Conservation (phyloP, 1,140 invertebrate species). For the Ips typographus region DNA sequence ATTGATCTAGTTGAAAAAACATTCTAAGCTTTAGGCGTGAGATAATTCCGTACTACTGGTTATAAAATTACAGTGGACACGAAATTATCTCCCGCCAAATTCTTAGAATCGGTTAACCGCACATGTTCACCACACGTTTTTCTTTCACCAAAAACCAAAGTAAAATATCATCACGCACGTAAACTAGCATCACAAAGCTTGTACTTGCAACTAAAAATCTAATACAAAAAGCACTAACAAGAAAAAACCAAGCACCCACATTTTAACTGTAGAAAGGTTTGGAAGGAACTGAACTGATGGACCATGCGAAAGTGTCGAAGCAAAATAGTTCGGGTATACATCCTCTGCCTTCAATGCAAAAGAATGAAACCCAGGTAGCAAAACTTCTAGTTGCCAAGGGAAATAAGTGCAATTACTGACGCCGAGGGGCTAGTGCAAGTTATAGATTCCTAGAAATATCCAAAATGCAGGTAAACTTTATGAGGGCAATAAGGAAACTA, state of each 20-base stretch:
- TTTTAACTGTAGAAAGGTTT: neutral
- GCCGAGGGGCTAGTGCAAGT: neutral
- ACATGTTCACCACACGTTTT: no score
- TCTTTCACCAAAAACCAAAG: no score
- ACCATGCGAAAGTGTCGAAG: neutral
- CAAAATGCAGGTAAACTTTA: conserved; percentile 10
- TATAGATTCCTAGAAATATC: conserved; percentile 10
- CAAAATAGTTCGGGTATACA: neutral
- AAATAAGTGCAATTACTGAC: conserved; percentile 15
- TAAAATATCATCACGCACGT: no score
- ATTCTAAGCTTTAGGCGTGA: conserved; percentile 33
- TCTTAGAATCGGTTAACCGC: neutral
- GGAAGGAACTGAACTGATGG: neutral
- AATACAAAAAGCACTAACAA: neutral
- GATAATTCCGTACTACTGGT: conserved; percentile 45
- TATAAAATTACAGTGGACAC: conserved; percentile 34
- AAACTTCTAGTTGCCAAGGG: conserved; percentile 4
- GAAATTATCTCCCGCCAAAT: conserved; percentile 39
- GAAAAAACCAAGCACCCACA: no score
- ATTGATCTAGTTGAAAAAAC: neutral
- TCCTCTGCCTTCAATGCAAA: conserved; percentile 9
- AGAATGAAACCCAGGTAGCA: conserved; percentile 16
- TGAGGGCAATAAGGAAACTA: neutral
- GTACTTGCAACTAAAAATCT: neutral
- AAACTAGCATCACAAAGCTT: neutral